Conservation (phyloP, 2,797 vertebrate species). For the Lutjanus argentimaculatus region DNA sequence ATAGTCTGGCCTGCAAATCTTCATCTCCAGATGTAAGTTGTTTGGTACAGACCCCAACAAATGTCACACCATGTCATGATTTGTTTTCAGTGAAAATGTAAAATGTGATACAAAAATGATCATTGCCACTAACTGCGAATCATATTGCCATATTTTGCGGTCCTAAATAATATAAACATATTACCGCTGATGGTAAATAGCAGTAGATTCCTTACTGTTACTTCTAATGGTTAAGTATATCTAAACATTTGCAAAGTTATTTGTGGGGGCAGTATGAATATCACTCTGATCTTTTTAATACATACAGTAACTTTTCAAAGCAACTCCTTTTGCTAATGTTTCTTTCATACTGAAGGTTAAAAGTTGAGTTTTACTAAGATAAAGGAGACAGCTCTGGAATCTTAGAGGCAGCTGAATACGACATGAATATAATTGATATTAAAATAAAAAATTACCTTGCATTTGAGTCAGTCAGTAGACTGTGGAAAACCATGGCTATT, state of each 20-base stretch:
- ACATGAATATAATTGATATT: background rate
- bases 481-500: background rate
- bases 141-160: too few species aligned
- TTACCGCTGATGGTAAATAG: slow-evolving; percentile 33
- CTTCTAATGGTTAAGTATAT: slow-evolving; percentile 3
- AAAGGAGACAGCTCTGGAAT: slow-evolving; percentile 2
- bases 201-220: slow-evolving; percentile 2
- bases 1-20: too few species aligned
- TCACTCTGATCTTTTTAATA: slow-evolving; percentile 8
- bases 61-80: too few species aligned
- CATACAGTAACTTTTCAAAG: background rate
- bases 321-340: background rate
- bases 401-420: background rate
- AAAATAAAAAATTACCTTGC: background rate
- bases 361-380: slow-evolving; percentile 4
- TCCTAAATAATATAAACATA: slow-evolving; percentile 24
- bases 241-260: slow-evolving; percentile 3
- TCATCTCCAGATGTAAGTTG: too few species aligned
- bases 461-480: background rate
- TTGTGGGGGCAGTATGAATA: background rate
- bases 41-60: too few species aligned
- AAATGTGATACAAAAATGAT: too few species aligned
- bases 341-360: background rate
- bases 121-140: too few species aligned
- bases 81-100: too few species aligned